These are phyloP conservation scores for Rhinopomastus cyanomelas DNA, from an alignment of 2,113 vertebrate species.

Conservation along the genomic window DNA sequence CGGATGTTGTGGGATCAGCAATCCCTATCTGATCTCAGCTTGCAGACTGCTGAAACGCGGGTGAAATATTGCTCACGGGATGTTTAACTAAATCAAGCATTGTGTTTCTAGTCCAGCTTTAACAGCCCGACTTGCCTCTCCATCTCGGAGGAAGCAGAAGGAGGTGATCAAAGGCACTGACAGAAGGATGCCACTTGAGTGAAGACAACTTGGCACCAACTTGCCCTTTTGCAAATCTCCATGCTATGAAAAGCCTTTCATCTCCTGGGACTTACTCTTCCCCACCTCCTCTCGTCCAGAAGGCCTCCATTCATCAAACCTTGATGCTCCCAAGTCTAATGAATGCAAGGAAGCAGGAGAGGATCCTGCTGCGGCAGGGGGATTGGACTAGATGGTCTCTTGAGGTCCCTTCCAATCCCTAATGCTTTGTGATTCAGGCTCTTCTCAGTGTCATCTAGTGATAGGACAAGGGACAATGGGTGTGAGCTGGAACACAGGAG, in stretches of 20 bases:
- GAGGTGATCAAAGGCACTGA: not conserved
- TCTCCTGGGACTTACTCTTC: not conserved
- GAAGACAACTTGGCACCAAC: slow-evolving; percentile 33
- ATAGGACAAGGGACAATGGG: no score
- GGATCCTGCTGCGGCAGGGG: no score
- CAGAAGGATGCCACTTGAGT: slow-evolving; percentile 21
- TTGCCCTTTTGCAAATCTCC: not conserved
- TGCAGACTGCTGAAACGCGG: not conserved
- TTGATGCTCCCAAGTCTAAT: not conserved
- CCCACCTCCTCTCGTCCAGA: not conserved
- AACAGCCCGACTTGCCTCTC: not conserved
- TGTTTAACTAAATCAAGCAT: not conserved
- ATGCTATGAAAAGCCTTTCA: not conserved
- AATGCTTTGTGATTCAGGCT: no score
- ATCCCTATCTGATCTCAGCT: not conserved
- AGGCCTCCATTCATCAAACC: not conserved
- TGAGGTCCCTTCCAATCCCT: no score
- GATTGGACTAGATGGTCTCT: no score
- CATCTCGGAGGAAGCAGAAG: accelerated
- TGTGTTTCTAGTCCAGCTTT: not conserved
- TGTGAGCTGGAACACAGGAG: no score
- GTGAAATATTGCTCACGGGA: slow-evolving; percentile 3
- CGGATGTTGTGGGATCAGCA: not conserved
- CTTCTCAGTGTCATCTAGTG: no score
- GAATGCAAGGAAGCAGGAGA: not conserved